Conservation (phyloP, 2,113 vertebrate species). For the Mormyrus lacerda region DNA sequence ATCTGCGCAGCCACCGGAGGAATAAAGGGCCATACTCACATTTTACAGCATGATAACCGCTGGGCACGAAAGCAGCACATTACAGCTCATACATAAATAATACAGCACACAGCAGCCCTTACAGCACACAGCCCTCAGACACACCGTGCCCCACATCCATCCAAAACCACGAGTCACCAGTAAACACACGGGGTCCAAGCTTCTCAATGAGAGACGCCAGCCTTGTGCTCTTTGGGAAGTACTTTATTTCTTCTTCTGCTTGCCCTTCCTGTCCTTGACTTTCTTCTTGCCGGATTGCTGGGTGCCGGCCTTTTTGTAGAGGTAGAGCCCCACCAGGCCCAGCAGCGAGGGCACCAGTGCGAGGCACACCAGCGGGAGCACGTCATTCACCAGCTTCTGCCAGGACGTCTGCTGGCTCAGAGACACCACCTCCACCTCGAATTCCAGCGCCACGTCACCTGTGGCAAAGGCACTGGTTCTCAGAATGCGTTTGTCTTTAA, state of each 20-base stretch:
- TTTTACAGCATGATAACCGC: not conserved
- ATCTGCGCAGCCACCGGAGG: not conserved
- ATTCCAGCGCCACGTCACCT: constrained; percentile 80
- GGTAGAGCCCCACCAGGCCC: constrained; percentile 81
- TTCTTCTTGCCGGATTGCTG: constrained; percentile 82
- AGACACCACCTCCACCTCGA: constrained; percentile 84
- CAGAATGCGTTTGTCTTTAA: too few relatives aligned
- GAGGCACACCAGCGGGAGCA: constrained; percentile 76
- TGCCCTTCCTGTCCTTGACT: constrained; percentile 89
- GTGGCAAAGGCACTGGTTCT: not conserved
- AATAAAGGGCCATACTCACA: not conserved
- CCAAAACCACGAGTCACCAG: not conserved
- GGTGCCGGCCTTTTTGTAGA: constrained; percentile 77
- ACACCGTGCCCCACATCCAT: not conserved
- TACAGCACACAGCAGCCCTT: not conserved
- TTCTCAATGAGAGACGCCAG: constrained; percentile 1
- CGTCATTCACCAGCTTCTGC: constrained; percentile 78
- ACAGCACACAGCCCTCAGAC: not conserved
- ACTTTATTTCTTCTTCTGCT: constrained; percentile 72
- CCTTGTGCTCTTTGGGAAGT: constrained; percentile 56
- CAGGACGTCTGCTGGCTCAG: constrained; percentile 72
- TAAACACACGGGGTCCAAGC: not conserved
- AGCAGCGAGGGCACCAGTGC: constrained; percentile 79
- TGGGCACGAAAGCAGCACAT: not conserved
- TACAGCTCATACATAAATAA: not conserved